Evolutionary conservation across 2,113 vertebrate genomes (phyloP).

Genomic region (Equus quagga): DNA sequence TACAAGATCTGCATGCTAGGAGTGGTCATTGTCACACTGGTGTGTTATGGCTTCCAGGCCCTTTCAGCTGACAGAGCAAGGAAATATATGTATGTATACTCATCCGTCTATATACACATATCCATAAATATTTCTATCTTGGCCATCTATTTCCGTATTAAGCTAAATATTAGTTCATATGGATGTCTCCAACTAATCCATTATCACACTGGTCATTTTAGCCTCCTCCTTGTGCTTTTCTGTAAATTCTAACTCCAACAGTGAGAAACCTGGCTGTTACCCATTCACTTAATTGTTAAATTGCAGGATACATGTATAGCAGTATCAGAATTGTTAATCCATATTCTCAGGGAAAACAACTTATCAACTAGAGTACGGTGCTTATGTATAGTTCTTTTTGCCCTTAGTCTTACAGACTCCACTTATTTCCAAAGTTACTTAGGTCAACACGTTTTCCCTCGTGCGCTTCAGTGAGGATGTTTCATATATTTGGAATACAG

Average conservation of each 20-base stretch:
- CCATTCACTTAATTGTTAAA: not conserved
- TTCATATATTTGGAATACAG: not conserved
- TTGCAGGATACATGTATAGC: not conserved
- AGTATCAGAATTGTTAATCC: not conserved
- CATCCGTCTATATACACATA: not conserved
- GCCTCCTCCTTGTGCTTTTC: not conserved
- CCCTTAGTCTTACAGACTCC: not conserved
- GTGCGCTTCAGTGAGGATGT: not conserved
- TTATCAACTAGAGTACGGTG: not conserved
- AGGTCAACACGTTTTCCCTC: not conserved
- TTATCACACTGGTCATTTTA: not conserved
- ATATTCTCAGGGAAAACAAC: not conserved
- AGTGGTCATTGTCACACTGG: not conserved
- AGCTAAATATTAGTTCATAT: not conserved
- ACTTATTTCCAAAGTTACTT: not conserved
- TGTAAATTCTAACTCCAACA: not conserved
- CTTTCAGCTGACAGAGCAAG: not conserved
- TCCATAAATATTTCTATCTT: not conserved
- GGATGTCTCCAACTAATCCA: not conserved
- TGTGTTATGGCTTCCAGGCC: not conserved
- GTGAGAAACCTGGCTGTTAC: not conserved
- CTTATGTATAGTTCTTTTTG: not conserved
- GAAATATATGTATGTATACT: not conserved
- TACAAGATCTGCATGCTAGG: not conserved
- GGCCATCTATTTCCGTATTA: not conserved